Base-by-base conservation (phyloP, 2,797 vertebrate genomes). In the Coracias cyanogaster region DNA sequence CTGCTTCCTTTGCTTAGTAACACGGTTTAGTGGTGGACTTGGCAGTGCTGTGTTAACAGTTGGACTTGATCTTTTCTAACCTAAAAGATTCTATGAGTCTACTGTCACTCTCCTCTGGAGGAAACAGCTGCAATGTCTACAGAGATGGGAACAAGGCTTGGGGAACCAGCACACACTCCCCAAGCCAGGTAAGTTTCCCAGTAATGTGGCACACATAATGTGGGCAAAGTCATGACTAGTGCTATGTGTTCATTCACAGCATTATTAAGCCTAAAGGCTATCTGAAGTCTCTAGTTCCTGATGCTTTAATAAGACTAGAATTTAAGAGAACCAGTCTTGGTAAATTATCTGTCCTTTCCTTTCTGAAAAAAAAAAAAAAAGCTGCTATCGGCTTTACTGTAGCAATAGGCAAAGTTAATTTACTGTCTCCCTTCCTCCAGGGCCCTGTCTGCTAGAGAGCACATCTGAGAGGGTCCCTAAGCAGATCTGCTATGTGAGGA, bases 171-270 rank as follows among this genome's bases (percentile, higher is more conserved):
- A 76, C 17, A 6, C 4, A 0, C 8, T 46, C 20, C 22, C 16
- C 15, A 41, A 14, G 28, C 20, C 43, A n/a, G 10, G 15, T 37
- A 7, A 3, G 2, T 11, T 57, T 67, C 52, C 26, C 26, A 33
- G 19, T 31, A 77, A 35, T 0, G 3, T 0, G 0, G 5, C 12
- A 48, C 39, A 21, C 25, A 41, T 28, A 41, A 31, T 2, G 0
- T 29, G 35, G 66, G 28, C 25, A 65, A 74, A 69, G 11, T 28
- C 51, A 52, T 29, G 35, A 37, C 6, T 10, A 12, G 16, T 7
- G 25, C 12, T 6, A 2, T 2, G 0, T 70, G 15, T 15, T 95
- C 0, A 0, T 76, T 54, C 13, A 48, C 16, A 77, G 25, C 19
- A 2, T 43, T 55, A 17, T 37, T 55, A 65, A 83, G 20, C 37